These are phyloP conservation scores for Eidolon helvum DNA, from an alignment of 2,113 vertebrate genomes.

Conservation along the genomic window DNA sequence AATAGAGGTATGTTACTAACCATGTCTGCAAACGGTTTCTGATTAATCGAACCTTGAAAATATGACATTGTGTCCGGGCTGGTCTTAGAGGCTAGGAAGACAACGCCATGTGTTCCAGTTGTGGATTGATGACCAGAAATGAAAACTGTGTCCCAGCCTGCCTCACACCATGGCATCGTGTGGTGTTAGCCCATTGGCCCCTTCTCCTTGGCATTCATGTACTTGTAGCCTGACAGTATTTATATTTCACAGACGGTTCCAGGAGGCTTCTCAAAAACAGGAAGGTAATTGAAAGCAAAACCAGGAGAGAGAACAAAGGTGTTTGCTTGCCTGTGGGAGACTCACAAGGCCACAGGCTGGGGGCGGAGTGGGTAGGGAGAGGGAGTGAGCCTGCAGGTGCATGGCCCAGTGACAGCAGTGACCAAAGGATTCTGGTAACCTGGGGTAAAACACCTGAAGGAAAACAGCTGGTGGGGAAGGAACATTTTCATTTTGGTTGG, in stretches of 20 bases:
- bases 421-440: not conserved
- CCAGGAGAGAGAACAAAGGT: not conserved
- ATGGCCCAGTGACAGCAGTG: not conserved
- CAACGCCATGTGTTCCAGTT: not conserved
- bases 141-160: not conserved
- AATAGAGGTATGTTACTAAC: not conserved
- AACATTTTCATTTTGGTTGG: not conserved
- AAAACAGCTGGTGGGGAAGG: not conserved
- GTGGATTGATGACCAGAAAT: not conserved
- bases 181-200: accelerated
- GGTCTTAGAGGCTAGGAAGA: not conserved
- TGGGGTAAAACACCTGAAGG: not conserved
- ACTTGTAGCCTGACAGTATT: not conserved
- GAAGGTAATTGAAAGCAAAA: constrained; percentile 15
- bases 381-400: not conserved
- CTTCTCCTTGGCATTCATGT: not conserved
- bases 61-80: not conserved
- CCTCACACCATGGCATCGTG: not conserved
- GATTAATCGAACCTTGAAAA: not conserved
- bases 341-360: not conserved
- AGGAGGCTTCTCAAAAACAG: not conserved
- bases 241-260: not conserved
- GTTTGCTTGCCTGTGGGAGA: not conserved
- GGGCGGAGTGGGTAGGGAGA: no score
- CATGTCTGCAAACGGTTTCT: not conserved